These are phyloP conservation scores for Bubalus kerabau DNA, from an alignment of 2,113 vertebrate genomes.

Conservation along the genomic window DNA sequence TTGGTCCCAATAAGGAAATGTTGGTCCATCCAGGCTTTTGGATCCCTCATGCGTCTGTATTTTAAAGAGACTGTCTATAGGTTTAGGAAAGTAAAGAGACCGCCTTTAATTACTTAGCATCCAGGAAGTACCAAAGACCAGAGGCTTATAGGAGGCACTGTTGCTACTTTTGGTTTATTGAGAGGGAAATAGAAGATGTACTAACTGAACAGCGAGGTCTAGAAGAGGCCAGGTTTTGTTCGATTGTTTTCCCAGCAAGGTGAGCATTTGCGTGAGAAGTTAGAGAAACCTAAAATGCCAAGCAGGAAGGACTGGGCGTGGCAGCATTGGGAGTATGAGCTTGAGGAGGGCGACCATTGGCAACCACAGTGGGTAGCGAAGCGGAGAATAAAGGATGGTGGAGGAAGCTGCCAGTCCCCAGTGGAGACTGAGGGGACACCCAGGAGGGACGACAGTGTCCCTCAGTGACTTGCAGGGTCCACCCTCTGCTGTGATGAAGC, in stretches of 20 bases:
- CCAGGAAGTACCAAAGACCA: background rate
- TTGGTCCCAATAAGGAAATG: background rate
- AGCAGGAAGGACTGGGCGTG: background rate
- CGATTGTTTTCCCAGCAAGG: background rate
- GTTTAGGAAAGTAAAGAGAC: background rate
- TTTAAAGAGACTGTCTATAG: background rate
- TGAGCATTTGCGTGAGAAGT: background rate
- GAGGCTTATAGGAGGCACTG: background rate
- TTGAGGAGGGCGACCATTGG: background rate
- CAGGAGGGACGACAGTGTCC: accelerated
- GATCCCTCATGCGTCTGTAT: background rate
- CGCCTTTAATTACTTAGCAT: background rate
- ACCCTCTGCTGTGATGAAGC: background rate
- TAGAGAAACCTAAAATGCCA: background rate
- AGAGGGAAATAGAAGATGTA: background rate
- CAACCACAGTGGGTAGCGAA: background rate
- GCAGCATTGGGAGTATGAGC: background rate
- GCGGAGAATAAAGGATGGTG: background rate
- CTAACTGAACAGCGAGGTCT: background rate
- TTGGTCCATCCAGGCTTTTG: background rate
- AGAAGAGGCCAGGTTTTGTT: background rate
- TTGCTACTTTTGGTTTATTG: background rate
- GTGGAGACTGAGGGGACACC: background rate
- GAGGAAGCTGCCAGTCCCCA: background rate
- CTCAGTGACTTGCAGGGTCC: background rate